Conservation (phyloP, 2,113 vertebrate genomes). For the Sclerurus mexicanus region DNA sequence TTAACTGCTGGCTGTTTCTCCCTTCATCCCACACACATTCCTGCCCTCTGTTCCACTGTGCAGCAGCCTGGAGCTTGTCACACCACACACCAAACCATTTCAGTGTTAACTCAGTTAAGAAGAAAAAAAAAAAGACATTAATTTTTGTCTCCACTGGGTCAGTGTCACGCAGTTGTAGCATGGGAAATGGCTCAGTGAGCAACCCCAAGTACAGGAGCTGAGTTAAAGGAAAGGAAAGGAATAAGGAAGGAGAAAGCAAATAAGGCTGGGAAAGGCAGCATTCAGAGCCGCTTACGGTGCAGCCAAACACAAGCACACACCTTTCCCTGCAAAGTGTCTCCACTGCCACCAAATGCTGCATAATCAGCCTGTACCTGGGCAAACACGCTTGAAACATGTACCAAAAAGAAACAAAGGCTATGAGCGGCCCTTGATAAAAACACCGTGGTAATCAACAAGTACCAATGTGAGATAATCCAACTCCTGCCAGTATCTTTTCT, state of each 20-base stretch:
- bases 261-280: background rate
- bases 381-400: background rate
- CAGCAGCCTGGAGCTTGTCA: background rate
- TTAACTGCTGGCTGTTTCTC: background rate
- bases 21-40: constrained; percentile 10
- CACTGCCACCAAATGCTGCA: background rate
- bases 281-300: background rate
- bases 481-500: background rate
- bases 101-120: background rate
- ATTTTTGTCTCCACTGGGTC: background rate
- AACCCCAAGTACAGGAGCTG: background rate
- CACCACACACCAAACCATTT: background rate
- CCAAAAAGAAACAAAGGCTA: background rate
- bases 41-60: background rate
- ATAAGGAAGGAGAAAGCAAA: background rate
- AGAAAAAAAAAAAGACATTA: background rate
- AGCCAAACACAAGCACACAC: background rate
- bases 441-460: background rate
- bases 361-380: background rate
- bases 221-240: background rate
- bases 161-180: background rate
- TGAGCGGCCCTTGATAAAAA: background rate
- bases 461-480: background rate
- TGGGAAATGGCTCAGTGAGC: background rate
- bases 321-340: background rate